Evolutionary conservation across 2,113 vertebrate species (phyloP), one percentile per base, ranked within the genome.

Genomic region (Leuciscus idus): DNA sequence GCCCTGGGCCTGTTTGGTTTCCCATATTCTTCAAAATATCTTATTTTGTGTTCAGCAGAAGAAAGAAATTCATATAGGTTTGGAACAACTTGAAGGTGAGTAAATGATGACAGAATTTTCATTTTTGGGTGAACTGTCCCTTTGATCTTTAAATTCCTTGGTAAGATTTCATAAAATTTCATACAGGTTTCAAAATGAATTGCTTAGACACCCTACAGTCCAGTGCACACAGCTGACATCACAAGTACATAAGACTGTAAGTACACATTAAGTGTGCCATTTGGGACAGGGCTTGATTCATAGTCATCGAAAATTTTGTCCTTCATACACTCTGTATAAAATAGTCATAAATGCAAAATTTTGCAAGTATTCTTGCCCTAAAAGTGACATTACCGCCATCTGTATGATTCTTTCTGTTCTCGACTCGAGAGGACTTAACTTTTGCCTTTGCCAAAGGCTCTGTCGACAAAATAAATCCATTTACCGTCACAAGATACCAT

Each of bases 371-470:
- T 86, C 61, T 76, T 80, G 13, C 62, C 74, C 48, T 66, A 48
- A 83, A 74, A 74, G 23, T 79, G 78, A 87, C 43, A 75, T 76
- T 76, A 64, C 62, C 28, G 43, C 72, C 84, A 87, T 85, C 78
- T 87, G 78, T 62, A 61, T 72, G 81, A 78, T 84, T 72, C 68
- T 87, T 70, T 70, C n/a, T 74, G 75, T 81, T 85, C 74, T 72
- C 46, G 15, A 78, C 83, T 89, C 84, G 55, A 84, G 75, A 89
- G 66, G 86, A 87, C 86, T 85, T 85, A 80, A 84, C 57, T 61
- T 83, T 87, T 87, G 88, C 86, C 88, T 89, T 89, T 89, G 88
- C 88, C 75, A 80, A 84, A 77, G 88, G 86, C 88, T 30, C 84
- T 83, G 36, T 77, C 64, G 55, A 64, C 85, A 83, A 85, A 87